Evolutionary conservation across 2,797 vertebrate species (phyloP).

Genomic region (Jordanella pulchra): DNA sequence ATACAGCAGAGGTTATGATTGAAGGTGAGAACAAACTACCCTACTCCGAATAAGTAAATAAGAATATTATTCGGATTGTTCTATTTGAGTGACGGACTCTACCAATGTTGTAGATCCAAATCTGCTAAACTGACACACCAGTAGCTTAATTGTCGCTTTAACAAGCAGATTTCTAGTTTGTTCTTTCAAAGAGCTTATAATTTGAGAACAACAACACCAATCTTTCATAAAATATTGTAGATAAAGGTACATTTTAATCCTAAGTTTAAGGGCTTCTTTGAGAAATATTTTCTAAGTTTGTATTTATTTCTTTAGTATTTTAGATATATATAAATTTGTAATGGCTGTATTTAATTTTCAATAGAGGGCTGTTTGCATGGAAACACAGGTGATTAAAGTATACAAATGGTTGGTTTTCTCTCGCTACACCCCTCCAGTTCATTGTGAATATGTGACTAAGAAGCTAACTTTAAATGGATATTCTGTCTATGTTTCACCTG

Average conservation of each 20-base stretch:
- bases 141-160: constrained; percentile 10
- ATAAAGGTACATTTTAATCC: not conserved
- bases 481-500: constrained; percentile 28
- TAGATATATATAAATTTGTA: not conserved
- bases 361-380: not conserved
- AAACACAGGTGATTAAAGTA: constrained; percentile 52
- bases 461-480: constrained; percentile 17
- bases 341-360: not conserved
- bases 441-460: constrained; percentile 60
- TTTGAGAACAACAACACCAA: constrained; percentile 1
- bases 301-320: not conserved
- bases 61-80: constrained; percentile 29
- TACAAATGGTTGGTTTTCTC: constrained; percentile 42
- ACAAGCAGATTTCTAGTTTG: not conserved
- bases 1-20: constrained; percentile 13
- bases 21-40: constrained; percentile 32
- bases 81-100: constrained; percentile 11
- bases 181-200: constrained; percentile 16
- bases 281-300: not conserved
- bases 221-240: not conserved
- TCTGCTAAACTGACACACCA: not conserved
- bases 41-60: constrained; percentile 28
- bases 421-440: not conserved
- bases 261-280: not conserved
- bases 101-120: constrained; percentile 14